Evolutionary conservation across 2,113 vertebrate genomes (phyloP).

Genomic region (Thermophis baileyi): DNA sequence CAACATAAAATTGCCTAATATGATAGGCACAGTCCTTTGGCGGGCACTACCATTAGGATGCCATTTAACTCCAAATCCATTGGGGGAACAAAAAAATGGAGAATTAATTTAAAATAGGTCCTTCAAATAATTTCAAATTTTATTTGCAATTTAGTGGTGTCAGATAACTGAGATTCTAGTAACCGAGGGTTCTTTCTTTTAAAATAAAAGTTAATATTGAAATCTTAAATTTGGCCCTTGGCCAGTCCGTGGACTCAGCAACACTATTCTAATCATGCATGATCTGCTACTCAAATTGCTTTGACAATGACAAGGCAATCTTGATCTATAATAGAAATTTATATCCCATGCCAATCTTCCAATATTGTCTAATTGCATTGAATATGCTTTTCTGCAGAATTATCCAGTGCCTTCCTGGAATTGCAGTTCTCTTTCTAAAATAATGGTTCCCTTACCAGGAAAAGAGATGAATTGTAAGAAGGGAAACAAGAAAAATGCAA

Average conservation of each 20-base stretch:
- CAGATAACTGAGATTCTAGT: neutral
- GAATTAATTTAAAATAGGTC: neutral
- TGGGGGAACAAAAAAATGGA: neutral
- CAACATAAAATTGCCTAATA: neutral
- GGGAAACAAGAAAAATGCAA: neutral
- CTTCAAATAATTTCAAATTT: neutral
- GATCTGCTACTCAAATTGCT: neutral
- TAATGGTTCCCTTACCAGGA: neutral
- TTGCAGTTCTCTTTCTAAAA: neutral
- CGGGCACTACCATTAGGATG: neutral
- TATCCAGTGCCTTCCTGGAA: neutral
- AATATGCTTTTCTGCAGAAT: constrained; percentile 4
- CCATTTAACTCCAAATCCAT: neutral
- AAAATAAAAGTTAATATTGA: neutral
- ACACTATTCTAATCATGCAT: neutral
- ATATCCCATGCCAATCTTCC: constrained; percentile 11
- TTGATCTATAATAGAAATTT: constrained; percentile 25
- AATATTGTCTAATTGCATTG: constrained; percentile 9
- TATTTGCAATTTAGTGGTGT: neutral
- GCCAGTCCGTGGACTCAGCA: neutral
- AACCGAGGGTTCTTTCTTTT: neutral
- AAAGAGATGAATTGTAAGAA: neutral
- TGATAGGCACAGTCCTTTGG: neutral
- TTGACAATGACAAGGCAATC: constrained; percentile 20
- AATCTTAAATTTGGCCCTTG: neutral